phyloP scores from a whole-genome alignment of 1,140 invertebrate species.

The Pseudachorutes palmiensis region DNA sequence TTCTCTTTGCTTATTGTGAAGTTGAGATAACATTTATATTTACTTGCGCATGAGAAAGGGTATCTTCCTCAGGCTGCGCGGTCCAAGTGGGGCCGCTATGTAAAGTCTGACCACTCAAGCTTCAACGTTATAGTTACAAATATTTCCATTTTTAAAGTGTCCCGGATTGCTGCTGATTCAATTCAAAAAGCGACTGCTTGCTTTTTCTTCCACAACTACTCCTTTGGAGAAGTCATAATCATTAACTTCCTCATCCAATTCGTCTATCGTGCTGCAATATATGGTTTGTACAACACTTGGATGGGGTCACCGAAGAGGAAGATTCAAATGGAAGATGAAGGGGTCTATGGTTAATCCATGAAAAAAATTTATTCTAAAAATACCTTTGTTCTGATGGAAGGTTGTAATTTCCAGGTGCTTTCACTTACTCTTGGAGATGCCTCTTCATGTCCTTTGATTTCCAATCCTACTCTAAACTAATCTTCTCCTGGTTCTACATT shows the following conservation, averaged over 20 bases:
- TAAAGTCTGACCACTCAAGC: not conserved
- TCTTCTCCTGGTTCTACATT: constrained; percentile 16
- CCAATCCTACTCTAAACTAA: not conserved
- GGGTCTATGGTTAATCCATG: too few species aligned
- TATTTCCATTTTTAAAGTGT: not conserved
- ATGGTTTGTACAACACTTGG: not conserved
- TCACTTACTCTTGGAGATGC: constrained; percentile 11
- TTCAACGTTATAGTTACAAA: not conserved
- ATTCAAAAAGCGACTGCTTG: not conserved
- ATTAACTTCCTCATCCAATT: constrained; percentile 11
- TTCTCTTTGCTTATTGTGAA: not conserved
- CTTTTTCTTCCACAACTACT: not conserved
- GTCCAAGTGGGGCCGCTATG: not conserved
- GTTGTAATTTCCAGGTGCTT: too few species aligned
- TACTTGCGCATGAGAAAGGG: too few species aligned
- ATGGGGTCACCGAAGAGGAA: not conserved
- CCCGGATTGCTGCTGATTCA: not conserved
- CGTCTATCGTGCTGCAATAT: not conserved
- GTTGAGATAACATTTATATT: too few species aligned
- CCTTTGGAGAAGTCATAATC: constrained; percentile 14
- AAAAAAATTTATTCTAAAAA: too few species aligned
- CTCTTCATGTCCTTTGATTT: constrained; percentile 16
- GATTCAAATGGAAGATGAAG: constrained; percentile 14
- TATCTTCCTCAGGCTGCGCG: not conserved
- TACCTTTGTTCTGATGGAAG: too few species aligned